Base-by-base conservation (phyloP, 2,797 vertebrate species). In the Ceryle rudis region DNA sequence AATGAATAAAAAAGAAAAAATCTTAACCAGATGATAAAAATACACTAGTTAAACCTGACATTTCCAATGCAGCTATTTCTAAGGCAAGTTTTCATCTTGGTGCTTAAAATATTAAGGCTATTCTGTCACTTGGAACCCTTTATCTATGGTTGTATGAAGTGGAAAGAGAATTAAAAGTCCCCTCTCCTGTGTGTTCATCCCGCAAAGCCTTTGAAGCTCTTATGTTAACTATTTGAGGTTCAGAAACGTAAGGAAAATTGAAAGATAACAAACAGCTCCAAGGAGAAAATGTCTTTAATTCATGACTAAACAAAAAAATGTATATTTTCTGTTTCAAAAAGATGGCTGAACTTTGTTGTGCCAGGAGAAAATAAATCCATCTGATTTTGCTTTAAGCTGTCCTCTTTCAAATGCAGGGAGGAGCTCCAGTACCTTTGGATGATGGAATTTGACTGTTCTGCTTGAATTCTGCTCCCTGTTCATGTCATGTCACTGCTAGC, bases 311-410 rank as follows among this genome's bases (percentile, higher is more conserved):
- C 91, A 95, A 91, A 85, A 75, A 88, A 93, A 91, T 3, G 9
- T 94, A 42, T 86, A 86, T 91, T 74, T 95, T 94, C 52, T 90
- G 22, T 91, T 97, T 94, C 80, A 93, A 61, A 95, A 91, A 71
- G 72, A 90, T 97, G 90, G 71, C 72, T 91, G 74, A 93, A 73
- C n/a, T 65, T 39, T 41, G 49, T 86, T 1, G 6, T 95, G 96
- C 91, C 87, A 95, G 95, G 94, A 95, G 93, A 95, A 95, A 97
- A 95, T 75, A 96, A 96, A 95, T 96, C 73, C 91, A 83, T 96
- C 85, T 94, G 85, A 95, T 94, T 95, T 94, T 93, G 82, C 85
- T 97, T 95, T 95, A 95, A 95, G 80, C 82, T 78, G 65, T 94
- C 85, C 10, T 93, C 21, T 57, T 61, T 78, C 79, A 90, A 88